Base-by-base conservation (phyloP, 35 echinoderm and acorn worm genomes). In the Diadema setosum region DNA sequence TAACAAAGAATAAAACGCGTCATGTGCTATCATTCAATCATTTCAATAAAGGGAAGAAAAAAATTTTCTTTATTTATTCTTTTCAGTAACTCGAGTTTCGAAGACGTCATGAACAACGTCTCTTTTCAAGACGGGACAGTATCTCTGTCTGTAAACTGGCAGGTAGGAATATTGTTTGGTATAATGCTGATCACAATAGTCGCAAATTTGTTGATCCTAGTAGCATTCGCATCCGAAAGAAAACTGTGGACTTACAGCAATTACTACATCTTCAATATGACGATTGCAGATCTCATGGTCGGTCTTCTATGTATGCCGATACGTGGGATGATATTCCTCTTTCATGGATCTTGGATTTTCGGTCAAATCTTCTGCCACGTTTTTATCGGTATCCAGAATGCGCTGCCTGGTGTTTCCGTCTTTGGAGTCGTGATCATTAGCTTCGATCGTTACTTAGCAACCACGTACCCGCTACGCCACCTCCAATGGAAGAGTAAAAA, bases 401-500 rank as follows among this genome's bases (percentile, higher is more conserved):
- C 36, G 2, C 17, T 88, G 3, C 31, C 41, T 33, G 14, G 64
- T 25, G 69, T 65, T 5, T 88, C 86, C 26, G 67, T 88, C 9
- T 21, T 78, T 25, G 67, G 45, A 35, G 34, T 88, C 4, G 20
- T 80, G 0, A 49, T 49, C 21, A 81, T 88, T 18, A 45, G 69
- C 40, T 64, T 49, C 43, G 86, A 88, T 35, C 86, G 86, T 80
- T 88, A 88, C 49, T 21, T 78, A 45, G 86, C 86, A 5, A 88
- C 67, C 46, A 20, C 26, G 16, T 45, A 81, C 70, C 86, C 86
- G 7, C 21, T 88, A 21, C 12, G 20, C 39, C 86, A 88, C 32
- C 49, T 49, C 30, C 86, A 57, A 58, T 7, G 27, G 32, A 39
- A 58, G 17, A 88, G 18, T 4, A 86, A 60, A 25, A 43, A 33